Evolutionary conservation across 2,888 invertebrate genomes (phyloP).

Genomic region (Diarsia brunnea): DNA sequence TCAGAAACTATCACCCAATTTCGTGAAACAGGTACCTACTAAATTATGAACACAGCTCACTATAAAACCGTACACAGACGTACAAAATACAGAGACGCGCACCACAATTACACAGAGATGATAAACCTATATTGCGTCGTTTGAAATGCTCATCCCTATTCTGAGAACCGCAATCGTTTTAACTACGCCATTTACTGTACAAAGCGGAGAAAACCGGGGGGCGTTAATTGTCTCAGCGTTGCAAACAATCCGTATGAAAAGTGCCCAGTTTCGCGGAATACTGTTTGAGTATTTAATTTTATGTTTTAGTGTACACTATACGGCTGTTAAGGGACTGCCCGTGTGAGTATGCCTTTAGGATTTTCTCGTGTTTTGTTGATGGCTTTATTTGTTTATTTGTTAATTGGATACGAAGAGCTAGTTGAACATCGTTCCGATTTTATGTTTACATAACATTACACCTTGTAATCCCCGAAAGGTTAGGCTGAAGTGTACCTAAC

Average conservation of each 20-base stretch:
- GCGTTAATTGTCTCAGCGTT: slow-evolving; percentile 65
- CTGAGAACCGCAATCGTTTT: slow-evolving; percentile 66
- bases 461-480: too few relatives aligned
- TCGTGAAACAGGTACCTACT: not conserved
- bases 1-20: slow-evolving; percentile 17
- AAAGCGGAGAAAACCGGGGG: slow-evolving; percentile 66
- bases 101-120: slow-evolving; percentile 58
- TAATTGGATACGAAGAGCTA: slow-evolving; percentile 27
- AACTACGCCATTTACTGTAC: slow-evolving; percentile 66
- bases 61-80: slow-evolving; percentile 7
- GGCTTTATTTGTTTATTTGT: slow-evolving; percentile 42
- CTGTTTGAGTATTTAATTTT: slow-evolving; percentile 63
- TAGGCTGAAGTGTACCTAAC: too few relatives aligned
- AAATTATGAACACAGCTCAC: slow-evolving; percentile 27
- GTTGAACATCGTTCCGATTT: slow-evolving; percentile 20
- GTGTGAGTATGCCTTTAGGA: slow-evolving; percentile 17
- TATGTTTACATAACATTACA: too few relatives aligned
- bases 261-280: slow-evolving; percentile 57
- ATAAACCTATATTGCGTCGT: slow-evolving; percentile 63
- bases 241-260: slow-evolving; percentile 67
- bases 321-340: slow-evolving; percentile 33
- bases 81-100: slow-evolving; percentile 38
- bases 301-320: slow-evolving; percentile 56
- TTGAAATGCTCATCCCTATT: slow-evolving; percentile 64
- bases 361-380: slow-evolving; percentile 21